Conservation (phyloP, 2,113 vertebrate species). For the Eretmochelys imbricata region DNA sequence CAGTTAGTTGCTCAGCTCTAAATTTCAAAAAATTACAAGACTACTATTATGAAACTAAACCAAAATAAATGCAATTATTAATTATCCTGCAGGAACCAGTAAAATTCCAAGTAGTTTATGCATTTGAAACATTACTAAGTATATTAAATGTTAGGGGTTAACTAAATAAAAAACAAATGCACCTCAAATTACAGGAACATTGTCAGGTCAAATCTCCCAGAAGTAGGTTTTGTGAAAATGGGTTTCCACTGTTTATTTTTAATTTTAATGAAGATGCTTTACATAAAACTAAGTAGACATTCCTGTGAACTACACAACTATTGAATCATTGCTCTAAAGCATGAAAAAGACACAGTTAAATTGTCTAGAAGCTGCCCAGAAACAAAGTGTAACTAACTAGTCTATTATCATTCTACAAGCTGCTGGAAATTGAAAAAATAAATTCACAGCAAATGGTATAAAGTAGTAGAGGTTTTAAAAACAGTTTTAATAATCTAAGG, state of each 20-base stretch:
- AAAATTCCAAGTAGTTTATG: not conserved
- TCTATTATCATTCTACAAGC: not conserved
- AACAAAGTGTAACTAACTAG: not conserved
- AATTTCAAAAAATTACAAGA: fast-evolving
- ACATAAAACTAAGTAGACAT: not conserved
- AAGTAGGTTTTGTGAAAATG: not conserved
- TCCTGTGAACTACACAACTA: not conserved
- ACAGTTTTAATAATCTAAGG: not conserved
- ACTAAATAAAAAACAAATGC: not conserved
- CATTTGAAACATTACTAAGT: not conserved
- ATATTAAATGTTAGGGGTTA: not conserved
- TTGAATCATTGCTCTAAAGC: not conserved
- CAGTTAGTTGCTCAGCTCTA: not conserved
- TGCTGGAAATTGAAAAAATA: not conserved
- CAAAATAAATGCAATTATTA: not conserved
- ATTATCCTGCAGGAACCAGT: not conserved
- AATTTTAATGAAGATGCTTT: not conserved
- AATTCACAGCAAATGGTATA: not conserved
- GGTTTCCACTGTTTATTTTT: not conserved
- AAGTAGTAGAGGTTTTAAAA: not conserved
- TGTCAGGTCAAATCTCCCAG: not conserved
- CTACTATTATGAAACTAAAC: not conserved
- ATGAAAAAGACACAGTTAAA: not conserved
- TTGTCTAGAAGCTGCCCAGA: not conserved
- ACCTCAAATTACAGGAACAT: not conserved